Conservation (phyloP, 2,113 vertebrate genomes). For the Xerus inauris region DNA sequence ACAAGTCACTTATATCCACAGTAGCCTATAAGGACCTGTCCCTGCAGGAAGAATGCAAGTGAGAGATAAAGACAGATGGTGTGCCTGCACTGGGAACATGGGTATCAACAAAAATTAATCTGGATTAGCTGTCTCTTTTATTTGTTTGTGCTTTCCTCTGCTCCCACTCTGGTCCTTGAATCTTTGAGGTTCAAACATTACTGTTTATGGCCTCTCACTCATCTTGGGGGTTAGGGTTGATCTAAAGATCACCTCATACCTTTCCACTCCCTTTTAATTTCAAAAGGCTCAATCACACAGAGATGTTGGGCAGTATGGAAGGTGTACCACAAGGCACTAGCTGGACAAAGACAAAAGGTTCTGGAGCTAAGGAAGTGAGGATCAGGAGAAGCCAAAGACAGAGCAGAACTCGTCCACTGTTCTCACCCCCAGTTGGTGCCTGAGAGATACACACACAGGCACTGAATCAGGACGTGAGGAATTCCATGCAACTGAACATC, state of each 20-base stretch:
- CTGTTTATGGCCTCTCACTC: not conserved
- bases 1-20: not conserved
- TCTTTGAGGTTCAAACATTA: not conserved
- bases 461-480: not conserved
- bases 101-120: not conserved
- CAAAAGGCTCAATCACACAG: not conserved
- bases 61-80: not conserved
- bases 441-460: too few species aligned
- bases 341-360: not conserved
- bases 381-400: not conserved
- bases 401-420: fast-evolving
- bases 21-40: not conserved
- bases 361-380: not conserved
- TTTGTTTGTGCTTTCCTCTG: not conserved
- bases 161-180: not conserved
- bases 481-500: not conserved
- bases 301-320: not conserved
- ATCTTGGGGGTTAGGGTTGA: not conserved
- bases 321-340: fast-evolving
- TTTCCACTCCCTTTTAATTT: not conserved
- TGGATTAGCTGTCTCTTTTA: not conserved
- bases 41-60: not conserved
- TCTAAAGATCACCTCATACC: not conserved
- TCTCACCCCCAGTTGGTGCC: not conserved
- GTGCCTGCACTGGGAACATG: not conserved